Evolutionary conservation across 2,797 vertebrate species (phyloP), one percentile per base, ranked within the genome.

Genomic region (Characodon lateralis): DNA sequence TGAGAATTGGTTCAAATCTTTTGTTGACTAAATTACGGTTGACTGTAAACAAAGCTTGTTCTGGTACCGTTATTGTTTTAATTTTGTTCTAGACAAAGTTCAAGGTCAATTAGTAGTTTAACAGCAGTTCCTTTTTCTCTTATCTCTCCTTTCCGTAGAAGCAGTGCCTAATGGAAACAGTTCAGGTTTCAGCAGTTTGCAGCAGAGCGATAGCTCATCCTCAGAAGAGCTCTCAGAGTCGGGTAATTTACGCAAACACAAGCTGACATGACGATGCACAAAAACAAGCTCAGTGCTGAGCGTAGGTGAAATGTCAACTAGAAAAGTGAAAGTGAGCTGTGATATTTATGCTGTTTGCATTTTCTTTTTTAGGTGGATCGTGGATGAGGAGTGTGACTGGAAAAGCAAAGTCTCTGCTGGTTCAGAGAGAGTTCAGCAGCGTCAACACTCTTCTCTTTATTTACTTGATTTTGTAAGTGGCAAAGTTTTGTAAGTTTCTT

Each of bases 391-490:
- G 61, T 26, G 76, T 94, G 81, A 91, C 84, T 10, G 80, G 94
- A 81, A 70, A 78, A 75, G 91, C 90, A 68, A 83, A 83, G 80
- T 94, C 95, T 48, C 84, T 96, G 83, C 90, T 96, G 83, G 88
- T 93, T 85, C 94, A 95, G 88, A 90, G 93, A 80, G 93, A 91
- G 71, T 81, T 92, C 78, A 93, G 89, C 83, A 89, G 84, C 86
- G 88, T 97, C 85, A 95, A 96, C 86, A 89, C 89, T 2, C 56
- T 97, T n/a, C 95, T 97, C 83, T 89, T 95, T 86, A 91, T 97
- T 91, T 97, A 97, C 92, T 87, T 97, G 89, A 93, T 97, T 78
- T 90, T 98, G 97, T 98, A 85, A 97, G 95, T 93, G 22, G 26
- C 48, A 2, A n/a, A n/a, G n/a, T n/a, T n/a, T n/a, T n/a, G n/a